These are phyloP conservation scores for Plebejus anna DNA, from an alignment of 2,888 invertebrate genomes.

Conservation along the genomic window DNA sequence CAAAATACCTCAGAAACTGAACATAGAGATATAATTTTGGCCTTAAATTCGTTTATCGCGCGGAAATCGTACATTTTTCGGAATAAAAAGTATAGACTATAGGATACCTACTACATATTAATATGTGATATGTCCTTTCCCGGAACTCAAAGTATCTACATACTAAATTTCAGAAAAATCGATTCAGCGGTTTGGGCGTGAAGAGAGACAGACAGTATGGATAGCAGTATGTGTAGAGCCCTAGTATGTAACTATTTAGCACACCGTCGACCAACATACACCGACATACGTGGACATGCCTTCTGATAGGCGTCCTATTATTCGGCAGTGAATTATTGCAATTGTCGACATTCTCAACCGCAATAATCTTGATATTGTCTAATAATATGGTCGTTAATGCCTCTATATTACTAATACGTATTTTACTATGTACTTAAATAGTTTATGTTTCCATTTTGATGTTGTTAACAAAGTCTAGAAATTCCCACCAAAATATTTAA, in stretches of 20 bases:
- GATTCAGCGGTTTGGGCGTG: no score
- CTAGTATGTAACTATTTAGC: neutral
- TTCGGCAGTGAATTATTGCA: conserved; percentile 2
- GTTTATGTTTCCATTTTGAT: neutral
- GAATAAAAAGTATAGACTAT: no score
- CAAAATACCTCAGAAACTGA: no score
- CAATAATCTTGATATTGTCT: conserved; percentile 1
- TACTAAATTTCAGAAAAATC: no score
- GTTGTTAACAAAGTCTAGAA: neutral
- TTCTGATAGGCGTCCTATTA: neutral
- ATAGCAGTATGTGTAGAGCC: neutral
- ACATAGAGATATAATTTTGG: no score
- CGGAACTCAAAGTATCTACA: no score
- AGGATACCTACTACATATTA: no score
- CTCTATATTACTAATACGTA: neutral
- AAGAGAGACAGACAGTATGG: no score
- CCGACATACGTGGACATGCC: neutral
- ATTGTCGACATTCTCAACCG: neutral
- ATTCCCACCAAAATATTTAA: neutral
- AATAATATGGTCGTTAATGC: neutral
- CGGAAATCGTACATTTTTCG: no score
- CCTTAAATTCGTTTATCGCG: no score
- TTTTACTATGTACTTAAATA: neutral
- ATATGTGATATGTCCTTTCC: no score
- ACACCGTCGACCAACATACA: neutral